phyloP scores from a whole-genome alignment of 1,140 invertebrate genomes.

The Lutraria rhynchaena region DNA sequence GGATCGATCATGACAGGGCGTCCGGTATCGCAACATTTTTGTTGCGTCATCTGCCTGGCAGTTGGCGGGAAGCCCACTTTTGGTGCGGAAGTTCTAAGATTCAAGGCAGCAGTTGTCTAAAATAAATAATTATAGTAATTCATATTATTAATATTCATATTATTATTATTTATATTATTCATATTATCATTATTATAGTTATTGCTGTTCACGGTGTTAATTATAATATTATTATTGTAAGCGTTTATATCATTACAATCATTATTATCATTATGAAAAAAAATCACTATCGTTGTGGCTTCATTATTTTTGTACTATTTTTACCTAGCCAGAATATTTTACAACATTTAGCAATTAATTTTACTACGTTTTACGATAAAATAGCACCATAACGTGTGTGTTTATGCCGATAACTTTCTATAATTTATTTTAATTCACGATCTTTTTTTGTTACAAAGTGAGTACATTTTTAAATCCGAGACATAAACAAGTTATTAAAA shows the following conservation, averaged over 20 bases:
- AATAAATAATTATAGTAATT: conserved; percentile 6
- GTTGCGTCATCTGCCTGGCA: conserved; percentile 10
- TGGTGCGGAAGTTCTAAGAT: conserved; percentile 33
- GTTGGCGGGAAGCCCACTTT: conserved; percentile 22
- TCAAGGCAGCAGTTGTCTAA: conserved; percentile 24
- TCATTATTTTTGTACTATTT: too few species aligned
- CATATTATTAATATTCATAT: background rate
- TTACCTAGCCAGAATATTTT: too few species aligned
- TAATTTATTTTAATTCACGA: too few species aligned
- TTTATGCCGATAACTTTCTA: too few species aligned
- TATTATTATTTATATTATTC: background rate
- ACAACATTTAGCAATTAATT: too few species aligned
- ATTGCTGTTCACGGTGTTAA: background rate
- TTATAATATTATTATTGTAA: background rate
- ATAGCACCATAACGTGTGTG: too few species aligned
- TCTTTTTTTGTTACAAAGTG: too few species aligned
- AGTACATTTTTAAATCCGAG: too few species aligned
- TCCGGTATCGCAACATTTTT: conserved; percentile 53
- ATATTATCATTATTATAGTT: background rate
- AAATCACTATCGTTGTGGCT: too few species aligned
- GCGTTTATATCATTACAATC: background rate
- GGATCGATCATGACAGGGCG: conserved; percentile 56
- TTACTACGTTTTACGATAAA: too few species aligned
- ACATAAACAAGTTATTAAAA: too few species aligned
- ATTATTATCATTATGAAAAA: background rate